Conservation (phyloP, 2,888 invertebrate species). For the Magallana nippona region DNA sequence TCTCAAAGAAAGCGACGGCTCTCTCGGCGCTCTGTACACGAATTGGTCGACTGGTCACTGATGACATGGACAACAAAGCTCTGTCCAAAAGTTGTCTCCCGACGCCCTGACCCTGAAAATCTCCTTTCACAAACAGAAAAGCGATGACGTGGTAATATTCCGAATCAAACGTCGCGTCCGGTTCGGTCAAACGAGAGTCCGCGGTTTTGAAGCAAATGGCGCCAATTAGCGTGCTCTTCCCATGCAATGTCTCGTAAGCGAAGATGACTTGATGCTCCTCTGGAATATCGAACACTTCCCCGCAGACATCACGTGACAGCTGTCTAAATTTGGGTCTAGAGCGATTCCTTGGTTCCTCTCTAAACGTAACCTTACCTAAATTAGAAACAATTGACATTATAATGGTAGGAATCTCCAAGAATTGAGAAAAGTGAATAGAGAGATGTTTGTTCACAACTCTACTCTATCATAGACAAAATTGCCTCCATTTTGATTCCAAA, state of each 20-base stretch:
- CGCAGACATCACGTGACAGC: slow-evolving; percentile 64
- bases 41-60: slow-evolving; percentile 52
- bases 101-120: slow-evolving; percentile 60
- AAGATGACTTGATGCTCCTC: slow-evolving; percentile 62
- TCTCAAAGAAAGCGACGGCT: slow-evolving; percentile 65
- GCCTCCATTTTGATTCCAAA: no score
- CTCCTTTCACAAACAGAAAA: slow-evolving; percentile 65
- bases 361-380: background rate
- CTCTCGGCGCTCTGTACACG: slow-evolving; percentile 63
- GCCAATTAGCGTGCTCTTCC: slow-evolving; percentile 52
- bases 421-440: no score
- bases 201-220: slow-evolving; percentile 57
- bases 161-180: slow-evolving; percentile 54
- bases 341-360: slow-evolving; percentile 46
- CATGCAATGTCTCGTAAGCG: slow-evolving; percentile 52
- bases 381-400: no score
- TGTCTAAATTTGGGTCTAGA: slow-evolving; percentile 61
- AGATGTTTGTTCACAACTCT: no score
- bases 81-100: slow-evolving; percentile 56
- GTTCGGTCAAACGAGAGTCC: slow-evolving; percentile 46
- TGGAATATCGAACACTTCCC: slow-evolving; percentile 66
- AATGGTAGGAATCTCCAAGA: no score
- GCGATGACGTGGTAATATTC: slow-evolving; percentile 62
- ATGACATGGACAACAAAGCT: slow-evolving; percentile 54
- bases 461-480: no score